A percentile compares a stretch with the other conserved stretches of the same genome.
Evolutionary conservation across 92 coral and sea anemone species (phyloP).

Genomic region (Siderastrea radians): DNA sequence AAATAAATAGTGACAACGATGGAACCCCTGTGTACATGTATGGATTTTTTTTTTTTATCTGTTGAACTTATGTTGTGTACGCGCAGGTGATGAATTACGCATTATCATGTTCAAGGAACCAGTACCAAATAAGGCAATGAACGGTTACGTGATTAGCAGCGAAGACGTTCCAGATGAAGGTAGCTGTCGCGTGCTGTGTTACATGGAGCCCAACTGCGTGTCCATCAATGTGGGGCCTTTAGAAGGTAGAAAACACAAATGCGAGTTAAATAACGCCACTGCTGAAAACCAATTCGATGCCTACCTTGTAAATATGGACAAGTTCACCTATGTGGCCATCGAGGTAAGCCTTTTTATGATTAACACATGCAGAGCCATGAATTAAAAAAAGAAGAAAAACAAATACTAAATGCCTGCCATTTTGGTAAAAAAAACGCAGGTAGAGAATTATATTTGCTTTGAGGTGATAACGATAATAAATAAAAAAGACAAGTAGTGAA

Average conservation of each 20-base stretch:
- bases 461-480: no score
- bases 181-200: constrained; percentile 5
- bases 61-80: no score
- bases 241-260: not conserved
- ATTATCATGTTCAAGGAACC: not conserved
- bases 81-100: not conserved
- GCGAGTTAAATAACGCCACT: constrained; percentile 17
- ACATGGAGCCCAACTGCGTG: constrained; percentile 23
- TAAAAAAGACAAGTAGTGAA: no score
- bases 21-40: no score
- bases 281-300: not conserved
- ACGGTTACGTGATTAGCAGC: not conserved
- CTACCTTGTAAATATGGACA: not conserved
- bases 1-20: no score
- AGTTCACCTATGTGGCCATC: not conserved
- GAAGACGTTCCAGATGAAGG: not conserved
- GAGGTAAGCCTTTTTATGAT: not conserved
- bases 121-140: not conserved
- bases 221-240: constrained; percentile 31
- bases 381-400: no score
- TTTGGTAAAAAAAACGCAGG: no score
- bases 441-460: no score
- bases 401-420: no score
- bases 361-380: no score
- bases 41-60: no score